Percentiles rank a stretch among this genome's conserved stretches.
Conservation (phyloP, 1,140 invertebrate species). For the Paramacrobiotus metropolitanus region DNA sequence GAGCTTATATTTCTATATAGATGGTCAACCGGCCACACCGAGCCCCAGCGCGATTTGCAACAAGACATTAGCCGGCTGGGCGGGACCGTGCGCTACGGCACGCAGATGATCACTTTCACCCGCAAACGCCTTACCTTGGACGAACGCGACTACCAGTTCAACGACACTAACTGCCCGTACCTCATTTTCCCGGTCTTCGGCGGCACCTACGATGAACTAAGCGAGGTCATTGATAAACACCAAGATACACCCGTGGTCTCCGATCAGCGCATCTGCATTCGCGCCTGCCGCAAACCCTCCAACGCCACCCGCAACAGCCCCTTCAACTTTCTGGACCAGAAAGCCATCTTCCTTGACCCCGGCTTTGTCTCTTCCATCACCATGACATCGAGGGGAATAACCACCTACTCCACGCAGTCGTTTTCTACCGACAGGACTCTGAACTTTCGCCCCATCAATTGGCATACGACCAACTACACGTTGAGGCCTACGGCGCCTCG, state of each 20-base stretch:
- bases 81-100: not conserved
- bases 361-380: not conserved
- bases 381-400: too few species aligned
- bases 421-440: too few species aligned
- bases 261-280: conserved; percentile 16
- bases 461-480: too few species aligned
- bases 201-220: conserved; percentile 12
- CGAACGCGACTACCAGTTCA: conserved; percentile 16
- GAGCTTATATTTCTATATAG: too few species aligned
- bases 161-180: conserved; percentile 16
- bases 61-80: not conserved
- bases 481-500: too few species aligned
- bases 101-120: conserved; percentile 16
- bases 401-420: too few species aligned
- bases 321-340: conserved; percentile 54
- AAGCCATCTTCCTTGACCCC: conserved; percentile 53
- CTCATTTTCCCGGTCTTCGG: conserved; percentile 21
- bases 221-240: conserved; percentile 15
- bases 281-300: conserved; percentile 31
- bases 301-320: not conserved
- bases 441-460: too few species aligned
- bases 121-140: conserved; percentile 20
- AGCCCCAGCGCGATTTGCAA: not conserved
- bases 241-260: conserved; percentile 16
- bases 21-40: conserved; percentile 6